phyloP scores from a whole-genome alignment of 2,113 vertebrate genomes.

The Hyaena hyaena region DNA sequence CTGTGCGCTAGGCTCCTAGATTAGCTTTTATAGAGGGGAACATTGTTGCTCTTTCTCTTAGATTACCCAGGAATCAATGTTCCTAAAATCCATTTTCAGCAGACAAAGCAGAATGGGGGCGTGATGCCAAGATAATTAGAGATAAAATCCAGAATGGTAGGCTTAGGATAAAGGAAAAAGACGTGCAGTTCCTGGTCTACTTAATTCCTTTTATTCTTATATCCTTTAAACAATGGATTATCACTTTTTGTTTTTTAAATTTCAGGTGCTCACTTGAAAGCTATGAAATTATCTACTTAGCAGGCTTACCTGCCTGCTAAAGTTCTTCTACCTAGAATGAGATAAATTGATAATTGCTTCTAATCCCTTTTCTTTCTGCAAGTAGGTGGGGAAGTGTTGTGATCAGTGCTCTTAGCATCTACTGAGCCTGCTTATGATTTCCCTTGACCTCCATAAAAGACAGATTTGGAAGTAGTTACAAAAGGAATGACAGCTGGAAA shows the following conservation, averaged over 20 bases:
- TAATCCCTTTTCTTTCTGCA: not conserved
- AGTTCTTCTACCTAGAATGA: not conserved
- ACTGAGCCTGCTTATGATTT: not conserved
- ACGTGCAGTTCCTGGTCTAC: not conserved
- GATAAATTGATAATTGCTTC: not conserved
- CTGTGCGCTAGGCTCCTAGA: not conserved
- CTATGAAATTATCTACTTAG: not conserved
- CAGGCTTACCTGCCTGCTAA: not conserved
- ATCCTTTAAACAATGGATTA: not conserved
- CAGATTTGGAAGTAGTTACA: not conserved
- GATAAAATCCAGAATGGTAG: not conserved
- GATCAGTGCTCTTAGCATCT: not conserved
- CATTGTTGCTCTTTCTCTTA: not conserved
- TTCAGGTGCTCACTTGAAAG: not conserved
- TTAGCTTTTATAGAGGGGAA: not conserved
- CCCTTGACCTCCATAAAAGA: not conserved
- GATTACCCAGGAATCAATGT: not conserved
- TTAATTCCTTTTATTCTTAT: slow-evolving; percentile 12
- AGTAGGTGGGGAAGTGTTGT: not conserved
- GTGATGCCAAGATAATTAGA: not conserved
- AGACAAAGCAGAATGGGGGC: not conserved
- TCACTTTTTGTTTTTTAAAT: not conserved
- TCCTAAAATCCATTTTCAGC: not conserved
- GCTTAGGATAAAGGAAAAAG: not conserved
- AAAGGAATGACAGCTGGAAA: not conserved